Evolutionary conservation across 2,113 vertebrate genomes (phyloP).

Genomic region (Eclectus roratus): DNA sequence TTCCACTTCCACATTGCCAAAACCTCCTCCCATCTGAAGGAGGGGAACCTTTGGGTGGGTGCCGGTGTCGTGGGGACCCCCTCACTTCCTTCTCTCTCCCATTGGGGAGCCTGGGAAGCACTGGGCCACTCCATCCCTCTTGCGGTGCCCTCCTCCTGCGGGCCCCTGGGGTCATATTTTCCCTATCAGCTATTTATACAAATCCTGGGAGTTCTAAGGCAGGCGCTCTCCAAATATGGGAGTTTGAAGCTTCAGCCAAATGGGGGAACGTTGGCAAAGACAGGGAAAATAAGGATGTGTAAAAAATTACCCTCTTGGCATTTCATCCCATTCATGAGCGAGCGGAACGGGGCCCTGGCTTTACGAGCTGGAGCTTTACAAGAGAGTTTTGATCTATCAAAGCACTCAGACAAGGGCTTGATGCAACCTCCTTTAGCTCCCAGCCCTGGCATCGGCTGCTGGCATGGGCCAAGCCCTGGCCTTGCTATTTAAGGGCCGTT

Average conservation of each 20-base stretch:
- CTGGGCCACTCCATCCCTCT: background rate
- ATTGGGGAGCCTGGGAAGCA: background rate
- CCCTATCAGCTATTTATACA: conserved; percentile 45
- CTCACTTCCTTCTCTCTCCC: background rate
- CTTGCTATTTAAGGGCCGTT: background rate
- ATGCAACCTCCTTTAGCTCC: background rate
- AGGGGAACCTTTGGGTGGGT: background rate
- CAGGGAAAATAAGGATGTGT: background rate
- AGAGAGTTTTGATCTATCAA: background rate
- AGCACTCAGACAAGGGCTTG: background rate
- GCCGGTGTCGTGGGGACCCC: background rate
- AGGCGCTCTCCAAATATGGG: background rate
- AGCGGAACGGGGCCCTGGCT: background rate
- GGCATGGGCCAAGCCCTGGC: background rate
- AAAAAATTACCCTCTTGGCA: background rate
- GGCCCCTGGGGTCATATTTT: background rate
- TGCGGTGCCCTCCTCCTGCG: background rate
- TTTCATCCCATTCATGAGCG: conserved; percentile 39
- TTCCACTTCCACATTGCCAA: background rate
- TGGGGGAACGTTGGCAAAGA: conserved; percentile 29
- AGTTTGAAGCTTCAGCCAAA: conserved; percentile 22
- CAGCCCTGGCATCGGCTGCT: background rate
- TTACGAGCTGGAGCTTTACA: conserved; percentile 4
- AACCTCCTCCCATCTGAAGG: background rate
- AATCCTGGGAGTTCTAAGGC: background rate